Conservation (phyloP, 2,888 invertebrate genomes). For the Lasioglossum leucozonium region DNA sequence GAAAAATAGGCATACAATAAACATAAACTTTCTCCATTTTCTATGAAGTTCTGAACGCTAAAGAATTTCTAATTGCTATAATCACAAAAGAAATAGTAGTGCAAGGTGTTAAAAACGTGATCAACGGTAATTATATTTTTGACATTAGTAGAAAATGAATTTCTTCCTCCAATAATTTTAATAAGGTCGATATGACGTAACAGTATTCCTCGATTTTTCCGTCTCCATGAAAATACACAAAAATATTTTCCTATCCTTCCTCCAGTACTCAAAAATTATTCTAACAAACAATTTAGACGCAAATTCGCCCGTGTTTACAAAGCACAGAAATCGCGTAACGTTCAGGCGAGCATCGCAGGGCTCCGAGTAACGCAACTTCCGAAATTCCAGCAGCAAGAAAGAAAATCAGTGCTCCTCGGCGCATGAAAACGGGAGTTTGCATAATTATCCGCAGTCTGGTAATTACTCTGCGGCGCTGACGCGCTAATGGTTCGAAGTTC, state of each 20-base stretch:
- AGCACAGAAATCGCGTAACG: not conserved
- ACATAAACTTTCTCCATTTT: too few relatives aligned
- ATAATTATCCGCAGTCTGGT: conserved; percentile 7
- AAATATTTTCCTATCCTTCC: not conserved
- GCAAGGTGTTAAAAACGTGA: too few relatives aligned
- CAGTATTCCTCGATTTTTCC: not conserved
- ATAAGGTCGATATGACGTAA: too few relatives aligned
- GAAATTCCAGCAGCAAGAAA: not conserved
- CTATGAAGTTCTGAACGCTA: too few relatives aligned
- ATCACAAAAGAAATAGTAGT: too few relatives aligned
- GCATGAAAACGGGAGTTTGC: conserved; percentile 11
- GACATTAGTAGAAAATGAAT: not conserved
- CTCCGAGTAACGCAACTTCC: not conserved
- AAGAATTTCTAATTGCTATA: too few relatives aligned
- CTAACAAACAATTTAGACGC: not conserved
- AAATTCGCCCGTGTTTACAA: not conserved
- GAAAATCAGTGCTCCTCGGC: not conserved
- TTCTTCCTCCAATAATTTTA: not conserved
- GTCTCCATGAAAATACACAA: not conserved
- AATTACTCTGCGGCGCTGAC: conserved; percentile 10
- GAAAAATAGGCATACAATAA: too few relatives aligned
- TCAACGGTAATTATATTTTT: too few relatives aligned
- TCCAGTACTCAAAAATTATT: not conserved
- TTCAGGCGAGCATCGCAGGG: not conserved
- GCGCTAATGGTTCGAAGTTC: not conserved